Evolutionary conservation across 2,113 vertebrate genomes (phyloP), one percentile per base, ranked within the genome.

Genomic region (Spea bombifrons): DNA sequence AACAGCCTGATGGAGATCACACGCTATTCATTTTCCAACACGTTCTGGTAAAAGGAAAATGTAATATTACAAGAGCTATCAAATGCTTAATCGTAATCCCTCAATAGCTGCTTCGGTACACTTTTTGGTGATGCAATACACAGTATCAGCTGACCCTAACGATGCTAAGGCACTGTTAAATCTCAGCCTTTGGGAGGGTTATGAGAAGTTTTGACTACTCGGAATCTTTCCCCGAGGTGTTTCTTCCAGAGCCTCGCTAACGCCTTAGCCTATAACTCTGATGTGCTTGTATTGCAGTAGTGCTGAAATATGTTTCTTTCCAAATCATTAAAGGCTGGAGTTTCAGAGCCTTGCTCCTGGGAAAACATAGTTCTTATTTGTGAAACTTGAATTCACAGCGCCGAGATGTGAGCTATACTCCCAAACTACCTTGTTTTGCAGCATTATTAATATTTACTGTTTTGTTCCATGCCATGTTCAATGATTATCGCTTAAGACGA

Each of bases 251-350:
- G 84, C 83, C 79, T 65, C 13, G 52, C 78, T 80, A 72, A 8
- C 0, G 1, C 68, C 83, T 69, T 74, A 16, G 50, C n/a, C 78
- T 81, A 64, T 16, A 43, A 57, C 76, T 73, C 80, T 75, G 63
- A 76, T 79, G 52, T 16, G 6, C 64, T 77, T 2, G 5, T 76
- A 83, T 82, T 78, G 64, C 10, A 0, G 30, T 16, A 82, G 75
- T 81, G 83, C 83, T 79, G 81, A 86, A 86, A 84, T 81, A 80
- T 87, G 83, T 87, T 89, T 87, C 87, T 86, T 88, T 88, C 84
- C 85, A 85, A 83, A 77, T 87, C 87, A 86, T 84, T 88, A 86
- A 85, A 85, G 78, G 70, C 69, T 86, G 82, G 80, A 80, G 79
- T 83, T 83, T 87, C 78, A 82, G 81, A 86, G 78, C 57, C 50